Percentiles rank a stretch among this genome's conserved stretches.
phyloP scores from a whole-genome alignment of 2,797 vertebrate species.

The Gymnothorax javanicus region DNA sequence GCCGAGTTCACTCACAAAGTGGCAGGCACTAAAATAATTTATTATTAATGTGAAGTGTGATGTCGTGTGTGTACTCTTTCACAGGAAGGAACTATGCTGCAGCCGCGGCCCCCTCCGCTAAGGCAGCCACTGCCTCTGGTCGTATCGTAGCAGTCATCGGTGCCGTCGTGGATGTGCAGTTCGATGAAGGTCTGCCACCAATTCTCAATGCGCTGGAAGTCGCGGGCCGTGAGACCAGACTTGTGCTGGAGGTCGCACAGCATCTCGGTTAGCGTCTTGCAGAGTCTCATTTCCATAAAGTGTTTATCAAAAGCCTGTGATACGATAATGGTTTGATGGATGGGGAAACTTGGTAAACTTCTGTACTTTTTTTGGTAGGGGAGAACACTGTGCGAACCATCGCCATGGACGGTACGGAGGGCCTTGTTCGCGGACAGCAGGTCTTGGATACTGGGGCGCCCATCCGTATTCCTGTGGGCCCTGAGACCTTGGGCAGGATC shows the following conservation, averaged over 20 bases:
- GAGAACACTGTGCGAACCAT: conserved; percentile 96
- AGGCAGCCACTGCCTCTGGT: conserved; percentile 64
- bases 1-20: not conserved
- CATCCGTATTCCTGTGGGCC: conserved; percentile 96
- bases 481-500: conserved; percentile 93
- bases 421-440: conserved; percentile 92
- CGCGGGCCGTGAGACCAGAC: conserved; percentile 83
- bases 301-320: not conserved
- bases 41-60: conserved; percentile 6
- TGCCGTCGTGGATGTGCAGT: conserved; percentile 96
- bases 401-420: conserved; percentile 96
- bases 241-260: conserved; percentile 96
- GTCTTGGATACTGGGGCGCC: conserved; percentile 92
- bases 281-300: not conserved
- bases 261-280: conserved; percentile 77
- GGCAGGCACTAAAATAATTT: too few relatives aligned
- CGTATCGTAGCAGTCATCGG: conserved; percentile 95
- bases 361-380: conserved; percentile 63
- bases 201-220: conserved; percentile 96
- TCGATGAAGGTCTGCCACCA: conserved; percentile 92
- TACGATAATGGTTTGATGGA: not conserved
- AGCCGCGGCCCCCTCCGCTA: conserved; percentile 75
- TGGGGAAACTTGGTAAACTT: not conserved
- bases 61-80: not conserved
- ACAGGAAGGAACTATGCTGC: conserved; percentile 89